Conservation (phyloP, 1,140 invertebrate genomes). For the Brachionus paranguensis region DNA sequence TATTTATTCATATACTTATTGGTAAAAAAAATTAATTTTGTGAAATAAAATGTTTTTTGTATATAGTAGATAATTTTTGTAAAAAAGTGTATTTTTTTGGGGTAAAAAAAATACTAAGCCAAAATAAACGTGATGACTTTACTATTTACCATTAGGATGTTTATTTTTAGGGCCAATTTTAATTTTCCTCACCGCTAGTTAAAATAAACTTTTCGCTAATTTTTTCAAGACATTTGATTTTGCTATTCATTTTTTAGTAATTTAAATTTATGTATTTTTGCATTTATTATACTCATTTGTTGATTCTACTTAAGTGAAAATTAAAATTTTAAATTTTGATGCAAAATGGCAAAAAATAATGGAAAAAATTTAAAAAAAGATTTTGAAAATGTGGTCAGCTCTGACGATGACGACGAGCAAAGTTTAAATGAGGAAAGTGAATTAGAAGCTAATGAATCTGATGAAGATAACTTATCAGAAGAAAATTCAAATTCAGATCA, state of each 20-base stretch:
- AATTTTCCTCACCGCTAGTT: too few species aligned
- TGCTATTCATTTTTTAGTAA: neutral
- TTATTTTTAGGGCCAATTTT: too few species aligned
- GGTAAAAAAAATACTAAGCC: too few species aligned
- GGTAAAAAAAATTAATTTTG: too few species aligned
- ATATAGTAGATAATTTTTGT: too few species aligned
- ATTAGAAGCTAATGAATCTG: neutral
- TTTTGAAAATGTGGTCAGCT: neutral
- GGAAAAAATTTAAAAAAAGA: neutral
- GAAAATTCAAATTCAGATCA: slow-evolving; percentile 17
- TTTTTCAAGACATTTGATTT: neutral
- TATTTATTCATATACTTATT: too few species aligned
- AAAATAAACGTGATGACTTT: too few species aligned
- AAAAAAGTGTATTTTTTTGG: too few species aligned
- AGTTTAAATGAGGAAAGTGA: slow-evolving; percentile 40
- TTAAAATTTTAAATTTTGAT: neutral
- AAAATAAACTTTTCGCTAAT: too few species aligned
- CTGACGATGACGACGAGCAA: slow-evolving; percentile 44
- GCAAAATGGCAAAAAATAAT: neutral
- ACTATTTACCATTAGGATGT: too few species aligned
- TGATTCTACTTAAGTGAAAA: neutral
- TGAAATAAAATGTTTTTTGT: too few species aligned
- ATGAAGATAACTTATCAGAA: neutral
- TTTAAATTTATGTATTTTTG: neutral
- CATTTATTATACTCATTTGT: neutral